phyloP scores from a whole-genome alignment of 92 coral and sea anemone species.

The Bergia sp. region DNA sequence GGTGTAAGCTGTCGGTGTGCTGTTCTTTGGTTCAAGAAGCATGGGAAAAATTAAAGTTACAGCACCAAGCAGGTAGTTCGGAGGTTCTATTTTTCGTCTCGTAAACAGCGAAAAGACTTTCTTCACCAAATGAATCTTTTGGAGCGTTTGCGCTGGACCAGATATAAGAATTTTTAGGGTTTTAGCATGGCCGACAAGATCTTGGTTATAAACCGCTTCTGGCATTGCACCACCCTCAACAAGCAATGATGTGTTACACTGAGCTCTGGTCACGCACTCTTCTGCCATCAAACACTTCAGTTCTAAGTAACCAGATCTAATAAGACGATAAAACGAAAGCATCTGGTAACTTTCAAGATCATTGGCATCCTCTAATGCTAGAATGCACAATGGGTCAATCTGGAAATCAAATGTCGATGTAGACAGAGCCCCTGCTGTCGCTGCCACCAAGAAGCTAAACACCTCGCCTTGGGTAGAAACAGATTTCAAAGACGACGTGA shows the following conservation, averaged over 20 bases:
- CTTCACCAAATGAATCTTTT: background rate
- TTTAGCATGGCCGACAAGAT: background rate
- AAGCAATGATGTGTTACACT: background rate
- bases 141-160: background rate
- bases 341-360: slow-evolving; percentile 1
- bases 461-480: background rate
- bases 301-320: background rate
- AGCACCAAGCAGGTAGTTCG: background rate
- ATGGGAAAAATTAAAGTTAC: background rate
- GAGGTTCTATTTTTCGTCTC: background rate
- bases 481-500: background rate
- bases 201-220: background rate
- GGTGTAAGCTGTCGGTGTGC: background rate
- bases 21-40: background rate
- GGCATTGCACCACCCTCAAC: background rate
- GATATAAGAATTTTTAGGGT: background rate
- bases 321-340: background rate
- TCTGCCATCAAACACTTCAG: background rate
- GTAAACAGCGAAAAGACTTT: background rate
- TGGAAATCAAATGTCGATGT: background rate
- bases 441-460: slow-evolving; percentile 1
- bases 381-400: slow-evolving; percentile 3
- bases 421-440: slow-evolving; percentile 23
- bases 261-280: background rate
- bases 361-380: background rate